A percentile compares a stretch with the other conserved stretches of the same genome.
Conservation (phyloP, 1,140 invertebrate species). For the Acyrthosiphon pisum region DNA sequence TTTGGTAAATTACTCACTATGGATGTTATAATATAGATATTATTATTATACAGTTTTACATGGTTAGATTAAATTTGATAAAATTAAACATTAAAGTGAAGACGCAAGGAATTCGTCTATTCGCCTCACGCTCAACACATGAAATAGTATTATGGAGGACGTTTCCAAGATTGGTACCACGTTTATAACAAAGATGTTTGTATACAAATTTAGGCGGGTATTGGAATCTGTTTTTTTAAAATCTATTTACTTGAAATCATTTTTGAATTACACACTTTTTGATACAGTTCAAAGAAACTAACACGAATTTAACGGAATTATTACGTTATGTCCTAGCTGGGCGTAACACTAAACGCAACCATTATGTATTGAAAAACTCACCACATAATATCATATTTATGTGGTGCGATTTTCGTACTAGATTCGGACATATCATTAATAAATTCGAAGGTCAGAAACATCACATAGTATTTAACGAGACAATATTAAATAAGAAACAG, state of each 20-base stretch:
- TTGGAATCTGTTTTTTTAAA: not conserved
- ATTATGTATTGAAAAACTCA: not conserved
- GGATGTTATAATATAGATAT: not conserved
- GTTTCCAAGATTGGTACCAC: not conserved
- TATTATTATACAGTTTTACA: not conserved
- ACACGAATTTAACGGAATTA: not conserved
- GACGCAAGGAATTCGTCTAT: not conserved
- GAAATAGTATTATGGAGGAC: not conserved
- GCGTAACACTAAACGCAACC: not conserved
- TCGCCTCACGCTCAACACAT: not conserved
- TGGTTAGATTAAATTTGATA: not conserved
- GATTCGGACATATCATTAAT: not conserved
- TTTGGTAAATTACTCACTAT: not conserved
- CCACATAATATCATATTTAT: not conserved
- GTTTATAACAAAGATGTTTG: not conserved
- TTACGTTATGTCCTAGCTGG: not conserved
- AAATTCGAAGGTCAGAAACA: not conserved
- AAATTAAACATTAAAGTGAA: not conserved
- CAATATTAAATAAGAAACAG: not conserved
- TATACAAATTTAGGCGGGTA: not conserved
- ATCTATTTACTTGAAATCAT: not conserved
- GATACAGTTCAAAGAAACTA: not conserved
- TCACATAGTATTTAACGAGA: not conserved
- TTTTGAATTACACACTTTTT: not conserved
- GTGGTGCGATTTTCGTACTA: not conserved